Evolutionary conservation across 1,140 invertebrate species (phyloP).

Genomic region (Platyura marginata): DNA sequence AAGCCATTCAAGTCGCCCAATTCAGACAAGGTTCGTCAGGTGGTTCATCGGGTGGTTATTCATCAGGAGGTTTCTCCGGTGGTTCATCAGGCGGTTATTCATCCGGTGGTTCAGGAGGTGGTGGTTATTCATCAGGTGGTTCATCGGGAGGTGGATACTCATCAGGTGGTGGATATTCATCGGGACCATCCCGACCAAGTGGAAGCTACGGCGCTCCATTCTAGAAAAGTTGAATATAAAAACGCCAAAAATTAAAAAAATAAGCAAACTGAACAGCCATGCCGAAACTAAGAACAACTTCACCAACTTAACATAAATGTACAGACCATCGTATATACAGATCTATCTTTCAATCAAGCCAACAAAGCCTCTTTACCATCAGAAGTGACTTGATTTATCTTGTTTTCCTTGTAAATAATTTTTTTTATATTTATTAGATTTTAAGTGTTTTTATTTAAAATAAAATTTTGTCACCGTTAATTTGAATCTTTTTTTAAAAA

Average conservation of each 20-base stretch:
- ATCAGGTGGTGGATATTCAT: slow-evolving; percentile 22
- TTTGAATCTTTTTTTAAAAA: too few species aligned
- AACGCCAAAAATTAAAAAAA: background rate
- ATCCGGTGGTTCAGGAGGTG: background rate
- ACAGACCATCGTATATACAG: background rate
- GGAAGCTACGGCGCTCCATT: slow-evolving; percentile 25
- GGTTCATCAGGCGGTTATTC: slow-evolving; percentile 10
- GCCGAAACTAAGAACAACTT: background rate
- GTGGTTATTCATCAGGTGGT: slow-evolving; percentile 18
- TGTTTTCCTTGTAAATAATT: slow-evolving; percentile 1
- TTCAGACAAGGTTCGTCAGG: slow-evolving; percentile 32
- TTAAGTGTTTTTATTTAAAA: background rate
- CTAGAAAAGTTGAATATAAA: slow-evolving; percentile 10
- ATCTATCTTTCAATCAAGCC: background rate
- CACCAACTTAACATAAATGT: background rate
- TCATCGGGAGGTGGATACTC: slow-evolving; percentile 13
- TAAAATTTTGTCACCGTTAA: slow-evolving; percentile 3
- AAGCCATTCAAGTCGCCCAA: slow-evolving; percentile 44
- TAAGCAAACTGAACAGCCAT: too few species aligned
- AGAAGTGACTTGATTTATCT: background rate
- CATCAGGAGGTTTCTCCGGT: slow-evolving; percentile 15
- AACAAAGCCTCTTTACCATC: background rate
- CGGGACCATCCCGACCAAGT: slow-evolving; percentile 16
- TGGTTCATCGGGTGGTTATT: slow-evolving; percentile 16
- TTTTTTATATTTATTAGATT: slow-evolving; percentile 1